phyloP scores from a whole-genome alignment of 2,888 invertebrate species.

The Ophioninae sp. region DNA sequence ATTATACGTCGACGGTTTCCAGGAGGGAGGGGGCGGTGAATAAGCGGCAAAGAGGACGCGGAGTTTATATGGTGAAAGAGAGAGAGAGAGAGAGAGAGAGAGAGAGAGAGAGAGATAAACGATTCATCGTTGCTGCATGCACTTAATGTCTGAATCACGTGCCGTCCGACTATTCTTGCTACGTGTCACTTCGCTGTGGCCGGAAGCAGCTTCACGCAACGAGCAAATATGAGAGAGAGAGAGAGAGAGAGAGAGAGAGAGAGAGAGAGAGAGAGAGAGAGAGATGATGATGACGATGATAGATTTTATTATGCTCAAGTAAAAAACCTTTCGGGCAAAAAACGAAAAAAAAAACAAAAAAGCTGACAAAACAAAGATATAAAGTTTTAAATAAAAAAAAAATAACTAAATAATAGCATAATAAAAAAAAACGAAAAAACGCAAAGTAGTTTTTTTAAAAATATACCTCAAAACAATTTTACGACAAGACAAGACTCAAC shows the following conservation, averaged over 20 bases:
- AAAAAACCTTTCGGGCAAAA: too few species aligned
- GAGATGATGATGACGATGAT: background rate
- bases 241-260: conserved; percentile 6
- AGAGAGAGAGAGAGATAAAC: conserved; percentile 9
- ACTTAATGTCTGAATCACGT: conserved; percentile 66
- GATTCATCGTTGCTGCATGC: conserved; percentile 58
- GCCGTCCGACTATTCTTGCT: conserved; percentile 63
- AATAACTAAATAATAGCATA: too few species aligned
- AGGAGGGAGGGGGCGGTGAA: background rate
- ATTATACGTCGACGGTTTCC: conserved; percentile 41
- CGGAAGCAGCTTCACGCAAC: conserved; percentile 66
- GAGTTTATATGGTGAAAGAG: background rate
- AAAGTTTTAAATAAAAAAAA: too few species aligned
- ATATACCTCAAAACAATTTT: too few species aligned
- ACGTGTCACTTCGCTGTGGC: conserved; percentile 64
- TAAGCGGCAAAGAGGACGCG: conserved; percentile 14
- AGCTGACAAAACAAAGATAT: too few species aligned
- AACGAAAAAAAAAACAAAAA: too few species aligned
- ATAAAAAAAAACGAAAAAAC: too few species aligned
- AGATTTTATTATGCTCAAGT: too few species aligned
- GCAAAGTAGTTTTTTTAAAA: too few species aligned
- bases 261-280: background rate
- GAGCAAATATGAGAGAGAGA: conserved; percentile 33
- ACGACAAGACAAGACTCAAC: too few species aligned
- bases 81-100: conserved; percentile 1